Base-by-base conservation (phyloP, 2,888 invertebrate species). In the Cancer borealis region DNA sequence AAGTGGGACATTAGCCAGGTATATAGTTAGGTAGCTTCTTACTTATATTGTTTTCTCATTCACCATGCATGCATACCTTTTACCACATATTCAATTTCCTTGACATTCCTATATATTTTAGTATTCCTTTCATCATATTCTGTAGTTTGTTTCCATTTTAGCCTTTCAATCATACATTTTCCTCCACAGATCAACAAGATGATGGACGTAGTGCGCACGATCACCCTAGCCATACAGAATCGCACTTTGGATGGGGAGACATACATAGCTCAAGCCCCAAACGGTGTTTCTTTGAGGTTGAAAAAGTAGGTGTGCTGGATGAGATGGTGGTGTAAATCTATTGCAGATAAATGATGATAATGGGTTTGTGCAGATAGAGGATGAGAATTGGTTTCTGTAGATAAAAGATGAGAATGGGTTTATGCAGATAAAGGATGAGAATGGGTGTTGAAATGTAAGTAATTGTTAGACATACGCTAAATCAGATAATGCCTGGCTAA, bases 221-320 rank as follows among this genome's bases (percentile, higher is more conserved):
- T 95, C n/a, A 84, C 66, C 21, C 30, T 39, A 17, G 54, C 26
- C 8, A 84, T 95, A 12, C 39, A 88, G 26, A 39, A 45, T 1
- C 92, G 92, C 73, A 84, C 87, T 26, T 88, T 92, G n/a, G 88
- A 91, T 45, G 95, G 95, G 30, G 95, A 95, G 91, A 46, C 46
- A 4, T 45, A 93, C 0, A 10, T 60, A 21, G 92, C 93, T 12
- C 88, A 91, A n/a, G 54, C 91, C 21, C 73, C 92, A 54, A 84
- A 54, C n/a, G 95, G 95, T 6, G 93, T 93, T 49, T 79, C 93
- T 30, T 89, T 93, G 54, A 60, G 90, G 88, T 54, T 95, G 6
- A 54, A 88, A 30, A 95, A 95, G 92, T 93, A 26, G 49, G 93
- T 93, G 45, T 10, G 84, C 4, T 49, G 26, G 26, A 12, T 73